Percentiles rank a stretch among this genome's conserved stretches.
phyloP scores from a whole-genome alignment of 2,888 invertebrate genomes.

The Anthoptus insignis region DNA sequence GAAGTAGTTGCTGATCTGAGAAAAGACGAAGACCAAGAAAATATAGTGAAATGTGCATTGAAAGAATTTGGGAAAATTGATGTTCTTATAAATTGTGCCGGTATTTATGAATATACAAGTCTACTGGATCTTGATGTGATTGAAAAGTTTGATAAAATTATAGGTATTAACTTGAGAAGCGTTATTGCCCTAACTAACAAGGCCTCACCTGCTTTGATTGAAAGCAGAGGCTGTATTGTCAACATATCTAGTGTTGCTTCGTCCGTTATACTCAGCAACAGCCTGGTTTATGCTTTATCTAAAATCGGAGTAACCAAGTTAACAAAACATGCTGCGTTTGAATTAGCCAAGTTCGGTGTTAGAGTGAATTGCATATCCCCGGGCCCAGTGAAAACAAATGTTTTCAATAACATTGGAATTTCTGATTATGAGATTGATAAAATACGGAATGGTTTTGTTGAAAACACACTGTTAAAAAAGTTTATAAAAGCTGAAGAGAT shows the following conservation, averaged over 20 bases:
- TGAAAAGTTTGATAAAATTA: conserved; percentile 35
- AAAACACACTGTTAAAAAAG: conserved; percentile 38
- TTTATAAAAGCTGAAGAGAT: conserved; percentile 50
- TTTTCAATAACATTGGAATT: conserved; percentile 62
- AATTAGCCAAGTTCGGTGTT: conserved; percentile 40
- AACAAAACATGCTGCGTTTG: conserved; percentile 41
- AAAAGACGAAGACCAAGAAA: conserved; percentile 41
- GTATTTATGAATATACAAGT: conserved; percentile 8
- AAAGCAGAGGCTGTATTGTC: conserved; percentile 48
- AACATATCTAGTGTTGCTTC: conserved; percentile 46
- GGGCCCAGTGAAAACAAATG: conserved; percentile 45
- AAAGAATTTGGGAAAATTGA: conserved; percentile 41
- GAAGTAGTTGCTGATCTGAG: conserved; percentile 42
- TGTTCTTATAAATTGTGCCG: conserved; percentile 47
- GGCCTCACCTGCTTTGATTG: conserved; percentile 40
- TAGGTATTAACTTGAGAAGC: conserved; percentile 38
- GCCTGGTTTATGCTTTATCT: conserved; percentile 32
- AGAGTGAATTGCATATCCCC: conserved; percentile 88
- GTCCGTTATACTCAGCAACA: background rate
- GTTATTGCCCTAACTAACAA: conserved; percentile 35
- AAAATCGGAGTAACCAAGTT: conserved; percentile 46
- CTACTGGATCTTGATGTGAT: conserved; percentile 29
- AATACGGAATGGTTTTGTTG: conserved; percentile 23
- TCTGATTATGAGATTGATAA: conserved; percentile 79
- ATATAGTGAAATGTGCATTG: conserved; percentile 38